These are phyloP conservation scores for Mus caroli DNA, from an alignment of 2,797 vertebrate genomes.

Conservation along the genomic window DNA sequence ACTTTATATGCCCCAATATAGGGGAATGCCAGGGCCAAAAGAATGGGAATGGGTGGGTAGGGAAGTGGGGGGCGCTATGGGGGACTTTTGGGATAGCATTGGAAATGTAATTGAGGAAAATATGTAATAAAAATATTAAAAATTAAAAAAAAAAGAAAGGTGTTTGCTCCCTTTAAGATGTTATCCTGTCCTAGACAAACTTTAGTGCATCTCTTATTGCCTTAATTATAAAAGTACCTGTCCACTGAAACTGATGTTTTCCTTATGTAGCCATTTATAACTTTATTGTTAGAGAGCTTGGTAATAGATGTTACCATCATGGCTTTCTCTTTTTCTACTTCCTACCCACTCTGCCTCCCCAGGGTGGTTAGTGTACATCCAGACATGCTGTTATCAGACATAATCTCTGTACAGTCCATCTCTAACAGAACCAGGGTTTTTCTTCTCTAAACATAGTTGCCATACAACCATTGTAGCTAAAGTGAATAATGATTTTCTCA, in stretches of 20 bases:
- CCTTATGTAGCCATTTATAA: not conserved
- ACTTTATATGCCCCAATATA: too few species aligned
- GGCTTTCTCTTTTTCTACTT: not conserved
- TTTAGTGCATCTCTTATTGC: slow-evolving; percentile 5
- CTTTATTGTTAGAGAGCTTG: not conserved
- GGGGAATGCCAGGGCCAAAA: too few species aligned
- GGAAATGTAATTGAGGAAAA: too few species aligned
- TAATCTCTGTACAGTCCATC: not conserved
- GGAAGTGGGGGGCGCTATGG: too few species aligned
- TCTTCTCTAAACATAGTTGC: not conserved
- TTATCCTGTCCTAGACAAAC: not conserved
- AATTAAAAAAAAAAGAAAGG: too few species aligned
- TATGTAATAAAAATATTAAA: too few species aligned
- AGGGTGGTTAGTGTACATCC: not conserved
- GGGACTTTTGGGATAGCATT: too few species aligned
- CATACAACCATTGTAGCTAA: not conserved
- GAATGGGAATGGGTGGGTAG: too few species aligned
- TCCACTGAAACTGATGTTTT: slow-evolving; percentile 36
- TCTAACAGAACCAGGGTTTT: not conserved
- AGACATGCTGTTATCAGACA: slow-evolving; percentile 2
- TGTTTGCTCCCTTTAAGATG: not conserved
- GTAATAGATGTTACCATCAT: not conserved
- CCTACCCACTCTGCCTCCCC: not conserved
- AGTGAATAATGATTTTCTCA: not conserved
- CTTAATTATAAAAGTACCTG: slow-evolving; percentile 53